Evolutionary conservation across 2,888 invertebrate genomes (phyloP).

Genomic region (Stegana nigrithorax): DNA sequence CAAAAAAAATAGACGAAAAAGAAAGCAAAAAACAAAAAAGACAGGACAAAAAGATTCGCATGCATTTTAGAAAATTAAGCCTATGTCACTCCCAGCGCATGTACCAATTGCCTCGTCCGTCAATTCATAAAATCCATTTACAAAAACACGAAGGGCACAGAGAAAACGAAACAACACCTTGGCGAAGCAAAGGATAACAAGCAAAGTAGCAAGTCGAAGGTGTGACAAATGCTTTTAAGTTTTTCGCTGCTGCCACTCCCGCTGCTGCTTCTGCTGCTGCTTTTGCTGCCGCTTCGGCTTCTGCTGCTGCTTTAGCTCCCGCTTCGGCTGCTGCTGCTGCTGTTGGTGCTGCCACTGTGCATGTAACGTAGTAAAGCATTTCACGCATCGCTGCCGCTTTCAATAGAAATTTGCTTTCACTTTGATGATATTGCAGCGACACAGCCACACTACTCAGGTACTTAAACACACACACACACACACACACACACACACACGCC

Average conservation of each 20-base stretch:
- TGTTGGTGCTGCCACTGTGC: background rate
- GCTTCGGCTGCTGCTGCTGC: too few relatives aligned
- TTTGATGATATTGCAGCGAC: slow-evolving; percentile 43
- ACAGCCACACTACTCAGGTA: too few relatives aligned
- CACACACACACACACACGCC: slow-evolving; percentile 20
- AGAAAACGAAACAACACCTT: background rate
- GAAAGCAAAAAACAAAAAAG: background rate
- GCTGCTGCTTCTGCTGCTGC: slow-evolving; percentile 4
- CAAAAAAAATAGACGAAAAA: background rate
- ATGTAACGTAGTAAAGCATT: slow-evolving; percentile 47
- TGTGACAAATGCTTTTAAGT: slow-evolving; percentile 58
- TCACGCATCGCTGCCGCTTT: slow-evolving; percentile 61
- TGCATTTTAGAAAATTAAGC: slow-evolving; percentile 34
- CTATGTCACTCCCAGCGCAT: slow-evolving; percentile 19
- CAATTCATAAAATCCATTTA: slow-evolving; percentile 61
- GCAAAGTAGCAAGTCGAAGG: slow-evolving; percentile 33
- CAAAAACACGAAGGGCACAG: too few relatives aligned
- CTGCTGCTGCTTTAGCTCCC: slow-evolving; percentile 15
- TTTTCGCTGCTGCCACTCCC: slow-evolving; percentile 21
- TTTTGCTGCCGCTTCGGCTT: too few relatives aligned
- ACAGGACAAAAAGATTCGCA: background rate
- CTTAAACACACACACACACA: background rate
- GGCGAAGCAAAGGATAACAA: slow-evolving; percentile 20
- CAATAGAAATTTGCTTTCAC: slow-evolving; percentile 54
- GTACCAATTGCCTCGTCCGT: slow-evolving; percentile 55